Percentiles rank a stretch among this genome's conserved stretches.
Evolutionary conservation across 2,888 invertebrate species (phyloP).

Genomic region (Salpingus planirostris): DNA sequence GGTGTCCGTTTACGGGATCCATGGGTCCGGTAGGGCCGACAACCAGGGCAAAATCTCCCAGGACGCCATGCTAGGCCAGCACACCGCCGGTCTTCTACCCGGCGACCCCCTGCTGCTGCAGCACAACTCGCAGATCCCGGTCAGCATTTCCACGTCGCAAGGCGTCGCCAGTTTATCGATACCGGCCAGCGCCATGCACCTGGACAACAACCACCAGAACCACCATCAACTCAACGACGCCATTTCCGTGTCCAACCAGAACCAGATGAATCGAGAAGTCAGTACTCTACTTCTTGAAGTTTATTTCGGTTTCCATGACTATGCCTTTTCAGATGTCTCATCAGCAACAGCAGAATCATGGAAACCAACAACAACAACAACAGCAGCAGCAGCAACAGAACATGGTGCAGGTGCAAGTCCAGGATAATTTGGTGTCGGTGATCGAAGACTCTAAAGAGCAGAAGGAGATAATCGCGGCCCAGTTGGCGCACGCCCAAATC

Average conservation of each 20-base stretch:
- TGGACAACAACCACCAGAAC: slow-evolving; percentile 27
- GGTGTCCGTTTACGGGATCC: slow-evolving; percentile 62
- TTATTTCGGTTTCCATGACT: neutral
- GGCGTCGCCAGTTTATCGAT: slow-evolving; percentile 37
- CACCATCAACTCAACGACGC: slow-evolving; percentile 19
- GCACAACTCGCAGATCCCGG: slow-evolving; percentile 40
- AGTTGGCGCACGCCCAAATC: slow-evolving; percentile 34
- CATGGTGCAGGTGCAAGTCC: slow-evolving; percentile 42
- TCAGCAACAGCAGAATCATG: slow-evolving; percentile 11
- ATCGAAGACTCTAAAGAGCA: slow-evolving; percentile 41
- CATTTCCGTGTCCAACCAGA: slow-evolving; percentile 19
- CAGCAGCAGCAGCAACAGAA: slow-evolving; percentile 32
- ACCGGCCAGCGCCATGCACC: slow-evolving; percentile 36
- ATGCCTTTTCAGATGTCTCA: slow-evolving; percentile 1
- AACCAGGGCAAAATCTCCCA: slow-evolving; percentile 53
- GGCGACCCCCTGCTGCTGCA: slow-evolving; percentile 38
- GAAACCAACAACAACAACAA: slow-evolving; percentile 22
- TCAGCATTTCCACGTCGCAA: slow-evolving; percentile 38
- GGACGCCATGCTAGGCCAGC: slow-evolving; percentile 49
- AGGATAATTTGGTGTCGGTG: slow-evolving; percentile 41
- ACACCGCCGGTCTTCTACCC: slow-evolving; percentile 39
- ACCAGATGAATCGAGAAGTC: slow-evolving; percentile 25
- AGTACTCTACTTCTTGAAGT: slow-evolving; percentile 3
- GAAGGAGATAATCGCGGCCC: slow-evolving; percentile 34
- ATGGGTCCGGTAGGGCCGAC: slow-evolving; percentile 50